These are phyloP conservation scores for Chaitophorus viminalis DNA, from an alignment of 2,888 invertebrate species.

Conservation along the genomic window DNA sequence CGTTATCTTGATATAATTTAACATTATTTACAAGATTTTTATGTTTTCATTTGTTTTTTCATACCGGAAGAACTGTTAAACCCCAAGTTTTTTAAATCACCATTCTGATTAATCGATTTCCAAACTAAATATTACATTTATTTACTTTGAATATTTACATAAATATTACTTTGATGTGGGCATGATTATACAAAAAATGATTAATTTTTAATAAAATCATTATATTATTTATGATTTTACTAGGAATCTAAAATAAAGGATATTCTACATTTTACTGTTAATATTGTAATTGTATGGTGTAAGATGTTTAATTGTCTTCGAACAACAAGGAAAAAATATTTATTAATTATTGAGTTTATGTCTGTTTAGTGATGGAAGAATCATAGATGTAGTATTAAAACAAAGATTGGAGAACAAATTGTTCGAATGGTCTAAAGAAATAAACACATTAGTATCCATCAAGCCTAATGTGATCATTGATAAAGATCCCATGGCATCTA, in stretches of 20 bases:
- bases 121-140: too few relatives aligned
- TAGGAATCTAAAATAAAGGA: not conserved
- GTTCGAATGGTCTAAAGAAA: slow-evolving; percentile 14
- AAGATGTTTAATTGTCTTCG: too few relatives aligned
- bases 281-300: not conserved
- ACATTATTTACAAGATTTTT: too few relatives aligned
- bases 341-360: not conserved
- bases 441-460: not conserved
- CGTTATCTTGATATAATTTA: too few relatives aligned
- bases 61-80: too few relatives aligned
- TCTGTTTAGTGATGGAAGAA: slow-evolving; percentile 23
- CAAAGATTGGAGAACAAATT: slow-evolving; percentile 36
- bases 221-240: not conserved
- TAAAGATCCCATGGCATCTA: slow-evolving; percentile 10
- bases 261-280: not conserved
- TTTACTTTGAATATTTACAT: too few relatives aligned
- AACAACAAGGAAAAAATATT: not conserved
- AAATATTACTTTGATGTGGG: too few relatives aligned
- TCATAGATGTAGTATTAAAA: slow-evolving; percentile 28
- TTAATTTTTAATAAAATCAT: not conserved
- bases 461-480: slow-evolving; percentile 15
- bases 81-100: too few relatives aligned
- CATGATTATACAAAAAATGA: too few relatives aligned
- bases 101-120: too few relatives aligned
- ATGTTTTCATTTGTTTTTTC: too few relatives aligned